Percentiles rank a stretch among this genome's conserved stretches.
Evolutionary conservation across 2,888 invertebrate genomes (phyloP).

Genomic region (Andrena haemorrhoa): DNA sequence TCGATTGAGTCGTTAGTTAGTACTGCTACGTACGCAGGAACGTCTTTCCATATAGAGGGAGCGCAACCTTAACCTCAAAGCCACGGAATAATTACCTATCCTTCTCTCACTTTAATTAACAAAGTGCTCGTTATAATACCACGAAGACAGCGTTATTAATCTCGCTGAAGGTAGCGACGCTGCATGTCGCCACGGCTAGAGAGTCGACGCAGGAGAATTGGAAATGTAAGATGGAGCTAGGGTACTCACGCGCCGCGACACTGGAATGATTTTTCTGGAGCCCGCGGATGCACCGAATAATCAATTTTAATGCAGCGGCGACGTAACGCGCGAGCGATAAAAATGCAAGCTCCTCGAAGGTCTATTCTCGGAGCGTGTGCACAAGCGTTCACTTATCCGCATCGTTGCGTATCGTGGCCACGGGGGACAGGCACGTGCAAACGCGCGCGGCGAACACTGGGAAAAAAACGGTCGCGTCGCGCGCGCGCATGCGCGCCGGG

Average conservation of each 20-base stretch:
- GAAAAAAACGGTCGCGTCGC: background rate
- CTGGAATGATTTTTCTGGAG: conserved; percentile 23
- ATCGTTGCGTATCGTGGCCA: conserved; percentile 46
- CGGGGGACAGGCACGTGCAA: conserved; percentile 46
- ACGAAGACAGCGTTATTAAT: conserved; percentile 1
- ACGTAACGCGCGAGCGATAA: conserved; percentile 30
- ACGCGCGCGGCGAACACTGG: background rate
- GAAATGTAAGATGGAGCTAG: background rate
- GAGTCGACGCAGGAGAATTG: background rate
- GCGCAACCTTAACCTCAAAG: background rate
- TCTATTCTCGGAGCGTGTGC: conserved; percentile 29
- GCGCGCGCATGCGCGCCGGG: conserved; percentile 3
- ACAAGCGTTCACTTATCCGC: conserved; percentile 37
- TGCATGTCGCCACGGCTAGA: background rate
- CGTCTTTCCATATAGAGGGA: background rate
- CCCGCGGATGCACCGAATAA: conserved; percentile 1
- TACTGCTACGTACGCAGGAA: background rate
- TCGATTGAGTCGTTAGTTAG: background rate
- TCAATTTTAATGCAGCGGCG: conserved; percentile 27
- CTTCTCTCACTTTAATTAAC: conserved; percentile 1
- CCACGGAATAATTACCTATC: background rate
- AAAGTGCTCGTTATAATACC: background rate
- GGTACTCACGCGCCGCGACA: background rate
- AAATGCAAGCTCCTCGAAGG: conserved; percentile 35
- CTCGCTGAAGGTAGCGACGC: background rate